Conservation (phyloP, 2,888 invertebrate genomes). For the Linyphia triangularis region DNA sequence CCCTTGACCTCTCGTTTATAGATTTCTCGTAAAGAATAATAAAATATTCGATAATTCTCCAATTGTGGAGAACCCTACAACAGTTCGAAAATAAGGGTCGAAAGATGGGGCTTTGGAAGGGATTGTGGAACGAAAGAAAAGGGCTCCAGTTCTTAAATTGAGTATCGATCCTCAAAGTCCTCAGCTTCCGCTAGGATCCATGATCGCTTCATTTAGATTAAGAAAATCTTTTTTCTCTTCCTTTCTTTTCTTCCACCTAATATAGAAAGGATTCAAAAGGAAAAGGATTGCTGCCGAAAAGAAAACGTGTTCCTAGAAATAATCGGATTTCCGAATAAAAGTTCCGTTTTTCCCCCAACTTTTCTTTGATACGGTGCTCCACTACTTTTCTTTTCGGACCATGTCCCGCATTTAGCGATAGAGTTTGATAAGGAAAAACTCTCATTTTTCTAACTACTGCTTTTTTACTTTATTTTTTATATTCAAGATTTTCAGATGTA, state of each 20-base stretch:
- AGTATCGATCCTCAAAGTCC: constrained; percentile 71
- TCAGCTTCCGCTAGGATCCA: constrained; percentile 51
- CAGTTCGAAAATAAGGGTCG: background rate
- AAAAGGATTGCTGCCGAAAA: constrained; percentile 29
- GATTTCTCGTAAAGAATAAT: constrained; percentile 22
- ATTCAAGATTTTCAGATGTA: no score
- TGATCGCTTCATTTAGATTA: constrained; percentile 75
- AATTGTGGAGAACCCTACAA: constrained; percentile 31
- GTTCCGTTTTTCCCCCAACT: background rate
- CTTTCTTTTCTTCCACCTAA: constrained; percentile 38
- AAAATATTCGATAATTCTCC: constrained; percentile 66
- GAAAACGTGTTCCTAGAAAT: constrained; percentile 48
- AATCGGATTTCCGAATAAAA: background rate
- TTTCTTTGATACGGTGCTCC: no score
- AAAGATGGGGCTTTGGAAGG: background rate
- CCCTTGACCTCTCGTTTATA: constrained; percentile 30
- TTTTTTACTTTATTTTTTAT: no score
- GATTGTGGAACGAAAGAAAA: constrained; percentile 29
- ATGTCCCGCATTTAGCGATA: no score
- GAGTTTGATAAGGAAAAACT: no score
- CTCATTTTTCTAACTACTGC: no score
- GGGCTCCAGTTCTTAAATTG: constrained; percentile 66
- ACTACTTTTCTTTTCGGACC: no score
- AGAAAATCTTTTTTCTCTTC: constrained; percentile 57
- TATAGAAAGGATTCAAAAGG: constrained; percentile 30